Evolutionary conservation across 1,140 invertebrate species (phyloP).

Genomic region (Drosophila pseudoananassae): DNA sequence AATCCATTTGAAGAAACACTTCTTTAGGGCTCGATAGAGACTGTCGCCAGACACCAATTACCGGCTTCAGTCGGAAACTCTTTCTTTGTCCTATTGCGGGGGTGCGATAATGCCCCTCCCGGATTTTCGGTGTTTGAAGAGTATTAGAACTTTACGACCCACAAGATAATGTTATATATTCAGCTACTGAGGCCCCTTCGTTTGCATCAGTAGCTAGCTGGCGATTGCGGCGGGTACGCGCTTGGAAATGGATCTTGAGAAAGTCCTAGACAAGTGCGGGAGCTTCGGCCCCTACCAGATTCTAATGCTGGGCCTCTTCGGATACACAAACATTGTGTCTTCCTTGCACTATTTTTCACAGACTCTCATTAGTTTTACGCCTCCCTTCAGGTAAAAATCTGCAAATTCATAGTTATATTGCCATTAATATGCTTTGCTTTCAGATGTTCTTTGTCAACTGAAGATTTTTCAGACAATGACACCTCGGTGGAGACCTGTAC

Average conservation of each 20-base stretch:
- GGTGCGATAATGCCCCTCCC: not conserved
- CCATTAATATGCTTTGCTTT: not conserved
- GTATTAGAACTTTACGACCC: not conserved
- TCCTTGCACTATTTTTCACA: constrained; percentile 86
- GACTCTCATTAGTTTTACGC: constrained; percentile 85
- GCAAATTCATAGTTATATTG: not conserved
- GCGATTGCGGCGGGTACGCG: constrained; percentile 23
- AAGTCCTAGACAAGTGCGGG: constrained; percentile 86
- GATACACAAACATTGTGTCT: constrained; percentile 85
- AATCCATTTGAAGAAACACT: not conserved
- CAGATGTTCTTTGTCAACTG: constrained; percentile 25
- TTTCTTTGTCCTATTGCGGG: not conserved
- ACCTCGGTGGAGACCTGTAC: constrained; percentile 7
- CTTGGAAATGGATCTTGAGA: constrained; percentile 85
- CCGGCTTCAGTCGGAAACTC: not conserved
- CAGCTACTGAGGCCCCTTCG: constrained; percentile 8
- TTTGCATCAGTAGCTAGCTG: constrained; percentile 29
- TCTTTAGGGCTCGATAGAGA: not conserved
- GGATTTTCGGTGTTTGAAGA: constrained; percentile 1
- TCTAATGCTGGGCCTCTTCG: constrained; percentile 85
- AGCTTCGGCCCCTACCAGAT: constrained; percentile 87
- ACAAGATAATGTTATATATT: constrained; percentile 25
- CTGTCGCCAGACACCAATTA: not conserved
- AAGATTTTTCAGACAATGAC: not conserved
- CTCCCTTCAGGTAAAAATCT: constrained; percentile 81